Evolutionary conservation across 1,140 invertebrate genomes (phyloP), one percentile per base, ranked within the genome.

Genomic region (Wasmannia auropunctata): DNA sequence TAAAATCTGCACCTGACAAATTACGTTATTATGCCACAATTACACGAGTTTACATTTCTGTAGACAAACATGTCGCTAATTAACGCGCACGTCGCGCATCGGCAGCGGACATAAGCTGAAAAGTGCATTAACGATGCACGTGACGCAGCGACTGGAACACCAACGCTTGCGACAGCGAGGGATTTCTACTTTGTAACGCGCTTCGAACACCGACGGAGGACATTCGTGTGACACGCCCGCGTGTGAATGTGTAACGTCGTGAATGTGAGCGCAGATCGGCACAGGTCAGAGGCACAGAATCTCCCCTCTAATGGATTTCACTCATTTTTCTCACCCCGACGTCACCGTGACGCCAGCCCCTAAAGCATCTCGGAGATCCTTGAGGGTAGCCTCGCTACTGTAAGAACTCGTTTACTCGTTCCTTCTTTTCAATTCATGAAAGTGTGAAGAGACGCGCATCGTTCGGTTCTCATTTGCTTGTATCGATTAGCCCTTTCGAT

Each of bases 231-330:
- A 54, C 3, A 25, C 14, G 34, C n/a, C 25, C 70, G 28, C 51
- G 60, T 46, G 54, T 56, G 34, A 34, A 69, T 56, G 72, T 67
- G 37, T 79, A 37, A 46, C 37, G 25, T 25, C 56, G 28, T 34
- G 62, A 76, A 43, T 63, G 83, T 22, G 63, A 43, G 75, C 28
- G 43, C 81, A 74, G 76, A 91, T 92, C 86, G 86, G 87, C 87
- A 81, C 74, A 92, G 91, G 88, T 92, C 87, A 91, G 86, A 91
- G 84, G 67, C 86, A 81, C 49, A 46, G 85, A 84, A 91, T 93
- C 91, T 88, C 88, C 93, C 93, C 93, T 93, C 94, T 95, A 95
- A 95, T 95, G 94, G 94, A 95, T 95, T 95, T 95, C 93, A 94
- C 94, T 95, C 94, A 95, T 95, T 95, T 95, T 95, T 95, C 94